Evolutionary conservation across 2,888 invertebrate genomes (phyloP).

Genomic region (Mayetiola destructor): DNA sequence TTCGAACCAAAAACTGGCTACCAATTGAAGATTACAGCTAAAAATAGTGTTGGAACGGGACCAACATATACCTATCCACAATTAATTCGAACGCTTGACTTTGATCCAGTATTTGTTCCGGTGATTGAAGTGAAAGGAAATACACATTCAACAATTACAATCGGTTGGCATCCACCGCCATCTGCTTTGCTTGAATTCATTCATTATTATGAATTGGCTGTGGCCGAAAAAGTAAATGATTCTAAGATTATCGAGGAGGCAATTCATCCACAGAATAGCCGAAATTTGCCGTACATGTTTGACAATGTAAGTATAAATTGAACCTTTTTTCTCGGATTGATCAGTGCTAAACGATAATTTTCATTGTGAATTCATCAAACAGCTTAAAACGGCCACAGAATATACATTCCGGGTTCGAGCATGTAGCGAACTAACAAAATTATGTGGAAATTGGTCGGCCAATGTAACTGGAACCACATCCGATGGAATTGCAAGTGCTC

Average conservation of each 20-base stretch:
- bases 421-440: conserved; percentile 60
- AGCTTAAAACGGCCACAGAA: conserved; percentile 61
- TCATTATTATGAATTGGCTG: conserved; percentile 59
- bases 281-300: conserved; percentile 63
- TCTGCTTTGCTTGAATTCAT: conserved; percentile 50
- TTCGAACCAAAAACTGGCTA: conserved; percentile 52
- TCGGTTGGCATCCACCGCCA: conserved; percentile 62
- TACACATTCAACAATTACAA: conserved; percentile 55
- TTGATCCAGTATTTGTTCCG: conserved; percentile 66
- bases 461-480: conserved; percentile 66
- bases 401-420: conserved; percentile 68
- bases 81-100: conserved; percentile 46
- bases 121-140: conserved; percentile 59
- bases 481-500: conserved; percentile 66
- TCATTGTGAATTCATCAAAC: too few species aligned
- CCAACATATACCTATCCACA: conserved; percentile 38
- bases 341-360: too few species aligned
- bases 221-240: conserved; percentile 42
- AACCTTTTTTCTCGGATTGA: neutral
- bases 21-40: conserved; percentile 49
- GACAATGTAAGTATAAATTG: conserved; percentile 27
- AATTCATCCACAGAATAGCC: conserved; percentile 47
- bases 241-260: conserved; percentile 41
- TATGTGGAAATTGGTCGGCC: conserved; percentile 65
- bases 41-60: conserved; percentile 48